Percentiles rank a stretch among this genome's conserved stretches.
Evolutionary conservation across 2,888 invertebrate genomes (phyloP).

Genomic region (Adela reaumurella): DNA sequence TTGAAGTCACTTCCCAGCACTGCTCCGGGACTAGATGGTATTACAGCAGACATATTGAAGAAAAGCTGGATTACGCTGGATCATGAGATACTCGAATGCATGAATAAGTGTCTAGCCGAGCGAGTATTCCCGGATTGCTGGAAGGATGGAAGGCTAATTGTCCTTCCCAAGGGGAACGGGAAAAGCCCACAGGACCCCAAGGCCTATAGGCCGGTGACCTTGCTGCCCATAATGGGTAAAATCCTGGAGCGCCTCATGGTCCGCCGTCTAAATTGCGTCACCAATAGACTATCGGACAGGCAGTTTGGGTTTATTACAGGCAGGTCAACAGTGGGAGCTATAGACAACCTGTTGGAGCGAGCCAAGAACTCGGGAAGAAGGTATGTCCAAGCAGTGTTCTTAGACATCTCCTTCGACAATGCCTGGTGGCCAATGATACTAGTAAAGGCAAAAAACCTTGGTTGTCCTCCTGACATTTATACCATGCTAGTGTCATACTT

Average conservation of each 20-base stretch:
- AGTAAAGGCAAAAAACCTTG: no score
- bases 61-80: not conserved
- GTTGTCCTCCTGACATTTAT: no score
- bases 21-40: constrained; percentile 6
- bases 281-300: constrained; percentile 5
- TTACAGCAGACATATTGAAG: not conserved
- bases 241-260: constrained; percentile 16
- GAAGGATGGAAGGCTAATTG: constrained; percentile 7
- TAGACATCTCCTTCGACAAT: no score
- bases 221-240: constrained; percentile 18
- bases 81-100: not conserved
- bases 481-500: no score
- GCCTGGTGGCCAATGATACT: no score
- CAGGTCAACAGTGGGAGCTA: no score
- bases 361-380: no score
- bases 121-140: constrained; percentile 7
- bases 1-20: constrained; percentile 1
- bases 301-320: no score
- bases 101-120: not conserved
- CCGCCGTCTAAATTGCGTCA: constrained; percentile 9
- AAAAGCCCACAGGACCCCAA: constrained; percentile 3
- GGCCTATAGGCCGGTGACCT: not conserved
- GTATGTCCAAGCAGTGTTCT: no score
- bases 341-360: no score
- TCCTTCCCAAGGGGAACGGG: constrained; percentile 9